A percentile compares a stretch with the other conserved stretches of the same genome.
Conservation (phyloP, 2,888 invertebrate species). For the Chesias legatella region DNA sequence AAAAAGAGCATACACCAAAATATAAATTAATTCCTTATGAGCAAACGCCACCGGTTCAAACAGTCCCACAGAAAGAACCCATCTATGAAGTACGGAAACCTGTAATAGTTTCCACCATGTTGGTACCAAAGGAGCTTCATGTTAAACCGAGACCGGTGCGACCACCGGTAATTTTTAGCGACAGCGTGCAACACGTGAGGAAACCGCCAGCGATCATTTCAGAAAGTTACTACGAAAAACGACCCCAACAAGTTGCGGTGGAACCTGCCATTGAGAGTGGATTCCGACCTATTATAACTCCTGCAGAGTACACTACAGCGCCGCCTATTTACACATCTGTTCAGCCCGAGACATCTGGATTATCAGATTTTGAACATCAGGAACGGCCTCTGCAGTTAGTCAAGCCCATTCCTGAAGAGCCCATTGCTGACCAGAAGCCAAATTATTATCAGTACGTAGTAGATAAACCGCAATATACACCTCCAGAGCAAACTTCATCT, state of each 20-base stretch:
- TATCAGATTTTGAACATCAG: conserved; percentile 36
- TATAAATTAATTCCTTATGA: conserved; percentile 75
- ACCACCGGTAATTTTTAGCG: conserved; percentile 49
- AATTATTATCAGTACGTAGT: conserved; percentile 56
- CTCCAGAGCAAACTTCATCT: conserved; percentile 36
- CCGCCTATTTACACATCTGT: conserved; percentile 40
- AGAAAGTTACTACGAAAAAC: conserved; percentile 66
- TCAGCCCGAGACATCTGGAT: conserved; percentile 29
- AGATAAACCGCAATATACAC: conserved; percentile 43
- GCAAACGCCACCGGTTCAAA: conserved; percentile 65
- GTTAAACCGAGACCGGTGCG: conserved; percentile 54
- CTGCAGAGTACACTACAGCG: conserved; percentile 40
- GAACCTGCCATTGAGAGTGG: conserved; percentile 60
- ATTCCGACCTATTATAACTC: conserved; percentile 58
- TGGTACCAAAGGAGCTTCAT: conserved; percentile 54
- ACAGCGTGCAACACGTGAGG: conserved; percentile 42
- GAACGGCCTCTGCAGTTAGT: conserved; percentile 38
- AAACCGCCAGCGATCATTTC: conserved; percentile 57
- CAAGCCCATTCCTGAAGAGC: conserved; percentile 35
- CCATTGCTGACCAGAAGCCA: conserved; percentile 39
- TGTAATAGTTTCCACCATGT: conserved; percentile 39
- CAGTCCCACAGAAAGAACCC: conserved; percentile 35
- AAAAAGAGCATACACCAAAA: conserved; percentile 57
- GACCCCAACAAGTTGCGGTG: conserved; percentile 34
- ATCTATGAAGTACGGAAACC: conserved; percentile 47